These are phyloP conservation scores for Pristionchus pacificus DNA, from an alignment of 1,140 invertebrate species.

Conservation along the genomic window DNA sequence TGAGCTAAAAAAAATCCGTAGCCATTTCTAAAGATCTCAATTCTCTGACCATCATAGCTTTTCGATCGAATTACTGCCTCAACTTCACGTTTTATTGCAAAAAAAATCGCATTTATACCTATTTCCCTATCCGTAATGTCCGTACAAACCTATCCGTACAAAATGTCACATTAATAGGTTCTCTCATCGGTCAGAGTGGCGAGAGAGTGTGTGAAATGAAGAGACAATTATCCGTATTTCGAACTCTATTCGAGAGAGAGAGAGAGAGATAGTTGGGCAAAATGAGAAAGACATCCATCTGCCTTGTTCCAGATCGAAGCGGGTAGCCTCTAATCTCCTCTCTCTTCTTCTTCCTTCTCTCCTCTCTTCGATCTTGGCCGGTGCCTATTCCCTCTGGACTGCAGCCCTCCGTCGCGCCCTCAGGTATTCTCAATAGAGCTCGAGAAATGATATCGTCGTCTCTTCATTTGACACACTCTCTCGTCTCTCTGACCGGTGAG, in stretches of 20 bases:
- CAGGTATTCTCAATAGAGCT: neutral
- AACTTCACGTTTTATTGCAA: no score
- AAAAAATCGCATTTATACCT: no score
- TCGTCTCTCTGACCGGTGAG: neutral
- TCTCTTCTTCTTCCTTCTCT: slow-evolving; percentile 4
- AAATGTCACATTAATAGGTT: no score
- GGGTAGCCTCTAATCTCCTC: neutral
- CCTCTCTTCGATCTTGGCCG: neutral
- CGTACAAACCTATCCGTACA: no score
- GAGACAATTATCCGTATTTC: no score
- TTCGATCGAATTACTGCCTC: no score
- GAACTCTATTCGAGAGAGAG: no score
- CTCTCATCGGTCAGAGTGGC: slow-evolving; percentile 6
- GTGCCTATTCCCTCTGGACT: neutral
- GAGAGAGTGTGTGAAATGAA: neutral
- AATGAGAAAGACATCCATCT: neutral
- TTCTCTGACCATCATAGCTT: no score
- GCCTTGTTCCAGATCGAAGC: neutral
- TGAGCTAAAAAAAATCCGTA: slow-evolving; percentile 6
- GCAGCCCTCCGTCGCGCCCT: neutral
- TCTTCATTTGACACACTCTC: neutral
- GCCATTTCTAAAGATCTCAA: neutral
- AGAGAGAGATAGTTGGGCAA: neutral
- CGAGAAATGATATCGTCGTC: neutral
- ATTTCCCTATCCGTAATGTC: no score